These are phyloP conservation scores for Linyphia triangularis DNA, from an alignment of 2,888 invertebrate genomes.

Conservation along the genomic window DNA sequence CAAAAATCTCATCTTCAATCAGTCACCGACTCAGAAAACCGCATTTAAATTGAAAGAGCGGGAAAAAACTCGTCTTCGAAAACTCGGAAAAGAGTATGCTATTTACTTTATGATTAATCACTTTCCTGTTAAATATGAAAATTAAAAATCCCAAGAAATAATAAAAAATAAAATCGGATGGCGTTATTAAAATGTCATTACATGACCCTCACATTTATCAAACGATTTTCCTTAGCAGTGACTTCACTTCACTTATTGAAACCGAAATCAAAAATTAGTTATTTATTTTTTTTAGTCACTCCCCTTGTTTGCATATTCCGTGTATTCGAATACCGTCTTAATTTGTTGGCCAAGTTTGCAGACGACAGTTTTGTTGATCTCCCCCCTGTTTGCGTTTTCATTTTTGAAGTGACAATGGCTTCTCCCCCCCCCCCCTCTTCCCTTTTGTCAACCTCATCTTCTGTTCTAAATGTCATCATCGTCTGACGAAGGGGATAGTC, in stretches of 20 bases:
- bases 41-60: not conserved
- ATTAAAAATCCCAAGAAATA: not conserved
- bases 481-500: not conserved
- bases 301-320: slow-evolving; percentile 31
- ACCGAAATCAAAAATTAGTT: slow-evolving; percentile 2
- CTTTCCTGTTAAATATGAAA: slow-evolving; percentile 37
- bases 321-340: slow-evolving; percentile 23
- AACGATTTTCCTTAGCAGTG: slow-evolving; percentile 26
- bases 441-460: not conserved
- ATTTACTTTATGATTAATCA: slow-evolving; percentile 65
- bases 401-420: slow-evolving; percentile 57
- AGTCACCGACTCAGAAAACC: slow-evolving; percentile 15
- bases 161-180: not conserved
- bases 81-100: slow-evolving; percentile 29
- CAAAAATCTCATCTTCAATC: slow-evolving; percentile 23
- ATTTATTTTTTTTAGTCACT: slow-evolving; percentile 18
- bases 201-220: slow-evolving; percentile 54
- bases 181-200: slow-evolving; percentile 71
- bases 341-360: slow-evolving; percentile 49
- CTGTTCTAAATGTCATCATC: slow-evolving; percentile 21
- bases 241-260: slow-evolving; percentile 22
- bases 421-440: not conserved
- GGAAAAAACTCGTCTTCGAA: not conserved
- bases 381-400: slow-evolving; percentile 51
- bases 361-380: slow-evolving; percentile 25